Base-by-base conservation (phyloP, 2,797 vertebrate genomes). In the Threskiornis aethiopicus region DNA sequence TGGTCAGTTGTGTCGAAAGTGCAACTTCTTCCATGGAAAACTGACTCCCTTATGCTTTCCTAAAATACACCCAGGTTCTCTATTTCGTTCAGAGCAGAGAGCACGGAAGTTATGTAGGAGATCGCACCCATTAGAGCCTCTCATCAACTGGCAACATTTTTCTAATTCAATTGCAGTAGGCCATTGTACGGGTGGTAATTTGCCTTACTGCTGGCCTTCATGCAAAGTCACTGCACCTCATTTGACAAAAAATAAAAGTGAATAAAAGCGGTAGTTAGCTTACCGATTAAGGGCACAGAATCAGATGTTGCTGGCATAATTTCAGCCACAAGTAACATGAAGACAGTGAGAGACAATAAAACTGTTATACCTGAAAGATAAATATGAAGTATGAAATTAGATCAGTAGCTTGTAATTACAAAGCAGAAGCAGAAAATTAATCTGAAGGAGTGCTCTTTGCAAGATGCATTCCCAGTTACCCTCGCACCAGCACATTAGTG, bases 221-320 rank as follows among this genome's bases (percentile, higher is more conserved):
- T 35, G 49, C 79, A 55, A 84, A 46, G 42, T 76, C 69, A 66
- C 29, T 58, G 67, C 21, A 46, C 72, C 33, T 52, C 35, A 21
- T 58, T 35, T 81, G 16, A 25, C 76, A 61, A 28, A 59, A 72
- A 33, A 6, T 29, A 28, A 52, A 64, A 64, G 28, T 12, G 39
- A 67, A 54, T 67, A 69, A 71, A 87, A 84, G 41, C 26, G 31
- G 35, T 18, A 41, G 26, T 66, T 57, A 28, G 19, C 98, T 99
- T 98, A 99, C 99, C 99, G 62, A 99, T 99, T 97, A 99, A 96
- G 64, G 99, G 99, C 87, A 99, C 99, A 0, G 99, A 99, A 93
- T 99, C 99, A 1, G 99, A 99, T 5, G 99, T 99, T 33, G 99
- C 98, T 6, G 99, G 99, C 99, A 99, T 99, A 93, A 99, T 99